A percentile compares a stretch with the other conserved stretches of the same genome.
Conservation (phyloP, 2,888 invertebrate species). For the Cybosia mesomella region DNA sequence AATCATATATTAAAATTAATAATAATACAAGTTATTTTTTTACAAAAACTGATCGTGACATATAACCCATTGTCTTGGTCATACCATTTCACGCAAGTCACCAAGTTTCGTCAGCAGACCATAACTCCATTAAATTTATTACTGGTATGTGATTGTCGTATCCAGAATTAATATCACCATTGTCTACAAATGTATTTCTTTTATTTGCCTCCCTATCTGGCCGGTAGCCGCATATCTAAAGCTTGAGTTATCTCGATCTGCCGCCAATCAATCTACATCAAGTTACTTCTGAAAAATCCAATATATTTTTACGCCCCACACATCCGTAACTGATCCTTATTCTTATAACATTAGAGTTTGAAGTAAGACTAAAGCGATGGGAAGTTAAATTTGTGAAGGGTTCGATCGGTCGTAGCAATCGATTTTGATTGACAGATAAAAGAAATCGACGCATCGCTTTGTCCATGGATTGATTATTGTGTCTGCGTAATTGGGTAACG, state of each 20-base stretch:
- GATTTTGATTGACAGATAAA: slow-evolving; percentile 81
- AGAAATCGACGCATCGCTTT: slow-evolving; percentile 74
- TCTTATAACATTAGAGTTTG: slow-evolving; percentile 15
- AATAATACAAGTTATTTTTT: slow-evolving; percentile 9
- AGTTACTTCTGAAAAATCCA: slow-evolving; percentile 53
- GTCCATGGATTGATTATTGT: slow-evolving; percentile 75
- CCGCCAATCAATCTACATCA: slow-evolving; percentile 73
- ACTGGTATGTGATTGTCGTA: slow-evolving; percentile 51
- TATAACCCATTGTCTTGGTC: slow-evolving; percentile 15
- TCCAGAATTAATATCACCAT: slow-evolving; percentile 53
- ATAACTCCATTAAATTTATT: slow-evolving; percentile 53
- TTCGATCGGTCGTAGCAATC: slow-evolving; percentile 72
- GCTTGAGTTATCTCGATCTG: slow-evolving; percentile 72
- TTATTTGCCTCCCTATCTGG: slow-evolving; percentile 56
- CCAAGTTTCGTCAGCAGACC: slow-evolving; percentile 28
- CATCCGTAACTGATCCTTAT: slow-evolving; percentile 18
- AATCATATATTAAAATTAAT: too few relatives aligned
- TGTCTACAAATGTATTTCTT: slow-evolving; percentile 53
- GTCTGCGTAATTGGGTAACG: slow-evolving; percentile 72
- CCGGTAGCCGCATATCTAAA: slow-evolving; percentile 72
- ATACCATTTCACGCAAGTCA: slow-evolving; percentile 41
- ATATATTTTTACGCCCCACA: slow-evolving; percentile 18
- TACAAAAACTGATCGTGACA: slow-evolving; percentile 10
- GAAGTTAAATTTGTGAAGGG: slow-evolving; percentile 29
- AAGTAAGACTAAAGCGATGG: background rate